Conservation (phyloP, 2,113 vertebrate species). For the Amazona vittata region DNA sequence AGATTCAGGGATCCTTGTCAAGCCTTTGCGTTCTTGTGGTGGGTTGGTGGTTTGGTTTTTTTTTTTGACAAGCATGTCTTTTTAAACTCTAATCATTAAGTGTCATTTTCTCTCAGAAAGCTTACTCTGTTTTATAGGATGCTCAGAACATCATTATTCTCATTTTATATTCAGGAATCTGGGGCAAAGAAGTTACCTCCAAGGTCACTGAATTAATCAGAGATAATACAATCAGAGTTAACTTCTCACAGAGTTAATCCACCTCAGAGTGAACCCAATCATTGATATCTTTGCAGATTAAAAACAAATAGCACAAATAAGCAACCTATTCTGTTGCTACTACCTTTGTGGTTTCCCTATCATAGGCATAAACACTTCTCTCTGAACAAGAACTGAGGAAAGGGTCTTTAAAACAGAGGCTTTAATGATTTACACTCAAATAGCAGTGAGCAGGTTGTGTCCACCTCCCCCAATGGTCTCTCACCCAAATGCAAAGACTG, state of each 20-base stretch:
- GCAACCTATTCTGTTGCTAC: background rate
- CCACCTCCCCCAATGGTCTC: background rate
- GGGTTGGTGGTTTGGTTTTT: background rate
- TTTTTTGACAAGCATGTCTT: background rate
- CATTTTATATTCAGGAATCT: background rate
- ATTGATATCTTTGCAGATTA: background rate
- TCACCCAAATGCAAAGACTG: background rate
- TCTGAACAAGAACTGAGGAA: background rate
- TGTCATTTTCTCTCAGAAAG: background rate
- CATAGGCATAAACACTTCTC: background rate
- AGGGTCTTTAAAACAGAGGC: background rate
- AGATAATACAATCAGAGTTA: background rate
- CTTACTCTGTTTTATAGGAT: background rate
- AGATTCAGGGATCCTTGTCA: background rate
- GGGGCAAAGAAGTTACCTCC: background rate
- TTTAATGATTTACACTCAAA: background rate
- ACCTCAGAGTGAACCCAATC: background rate
- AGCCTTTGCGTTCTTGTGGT: background rate
- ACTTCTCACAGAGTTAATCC: background rate
- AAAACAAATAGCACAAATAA: background rate
- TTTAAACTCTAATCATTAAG: background rate
- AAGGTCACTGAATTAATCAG: background rate
- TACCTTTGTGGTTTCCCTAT: background rate
- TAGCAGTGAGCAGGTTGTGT: background rate
- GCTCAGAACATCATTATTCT: background rate